Conservation (phyloP, 2,888 invertebrate species). For the Stenichneumon culpator region DNA sequence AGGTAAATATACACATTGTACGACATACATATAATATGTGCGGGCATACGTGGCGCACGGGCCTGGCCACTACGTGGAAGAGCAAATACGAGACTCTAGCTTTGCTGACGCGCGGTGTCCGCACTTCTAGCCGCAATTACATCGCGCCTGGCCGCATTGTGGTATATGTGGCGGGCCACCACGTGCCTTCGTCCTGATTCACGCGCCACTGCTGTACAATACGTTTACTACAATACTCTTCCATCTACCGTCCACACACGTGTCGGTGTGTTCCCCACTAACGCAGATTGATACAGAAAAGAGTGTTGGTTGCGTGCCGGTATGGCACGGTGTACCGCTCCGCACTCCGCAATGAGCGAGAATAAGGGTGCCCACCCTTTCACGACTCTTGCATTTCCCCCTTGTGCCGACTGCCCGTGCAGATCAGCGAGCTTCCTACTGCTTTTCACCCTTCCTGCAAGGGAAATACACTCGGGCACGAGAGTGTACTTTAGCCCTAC, state of each 20-base stretch:
- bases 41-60: conserved; percentile 14
- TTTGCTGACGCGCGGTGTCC: conserved; percentile 74
- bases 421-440: conserved; percentile 26
- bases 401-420: conserved; percentile 16
- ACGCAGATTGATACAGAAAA: conserved; percentile 5
- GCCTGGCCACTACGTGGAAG: conserved; percentile 44
- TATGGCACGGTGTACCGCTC: neutral
- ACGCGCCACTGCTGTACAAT: conserved; percentile 36
- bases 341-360: conserved; percentile 31
- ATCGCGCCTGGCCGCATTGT: conserved; percentile 69
- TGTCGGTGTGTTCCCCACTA: neutral
- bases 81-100: conserved; percentile 62
- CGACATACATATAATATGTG: conserved; percentile 53
- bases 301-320: conserved; percentile 24
- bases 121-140: conserved; percentile 75
- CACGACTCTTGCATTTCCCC: neutral
- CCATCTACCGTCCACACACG: neutral
- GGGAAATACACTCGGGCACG: conserved; percentile 5
- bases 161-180: conserved; percentile 37
- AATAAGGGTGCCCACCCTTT: conserved; percentile 47
- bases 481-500: neutral
- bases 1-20: conserved; percentile 41
- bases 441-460: conserved; percentile 8
- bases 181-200: conserved; percentile 51
- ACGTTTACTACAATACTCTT: conserved; percentile 6